phyloP scores from a whole-genome alignment of 1,140 invertebrate species.

The Orius insidiosus region DNA sequence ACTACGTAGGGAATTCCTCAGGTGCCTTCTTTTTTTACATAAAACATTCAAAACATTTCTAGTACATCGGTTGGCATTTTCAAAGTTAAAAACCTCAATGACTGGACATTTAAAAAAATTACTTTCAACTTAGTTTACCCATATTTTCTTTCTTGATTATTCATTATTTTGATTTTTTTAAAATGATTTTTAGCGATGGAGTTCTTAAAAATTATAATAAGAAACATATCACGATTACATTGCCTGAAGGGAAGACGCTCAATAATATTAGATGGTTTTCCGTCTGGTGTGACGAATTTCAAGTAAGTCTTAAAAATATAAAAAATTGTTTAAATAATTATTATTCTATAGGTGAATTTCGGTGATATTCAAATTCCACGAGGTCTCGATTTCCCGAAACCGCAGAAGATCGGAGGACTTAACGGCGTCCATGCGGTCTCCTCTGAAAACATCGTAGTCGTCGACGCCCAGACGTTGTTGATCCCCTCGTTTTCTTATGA shows the following conservation, averaged over 20 bases:
- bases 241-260: slow-evolving; percentile 71
- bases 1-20: no score
- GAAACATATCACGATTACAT: slow-evolving; percentile 60
- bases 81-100: no score
- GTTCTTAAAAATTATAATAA: slow-evolving; percentile 57
- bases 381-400: slow-evolving; percentile 60
- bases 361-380: slow-evolving; percentile 66
- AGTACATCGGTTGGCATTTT: no score
- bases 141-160: background rate
- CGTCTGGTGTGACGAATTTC: slow-evolving; percentile 77
- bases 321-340: background rate
- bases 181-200: slow-evolving; percentile 36
- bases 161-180: slow-evolving; percentile 15
- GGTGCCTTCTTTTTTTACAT: no score
- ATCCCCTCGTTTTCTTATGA: slow-evolving; percentile 77
- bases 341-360: slow-evolving; percentile 61
- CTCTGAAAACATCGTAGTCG: slow-evolving; percentile 69
- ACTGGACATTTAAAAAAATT: no score
- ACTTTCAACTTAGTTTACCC: no score
- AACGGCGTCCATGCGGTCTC: slow-evolving; percentile 64
- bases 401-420: slow-evolving; percentile 56
- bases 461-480: slow-evolving; percentile 77
- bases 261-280: slow-evolving; percentile 71
- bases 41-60: no score
- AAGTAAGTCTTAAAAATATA: slow-evolving; percentile 39